These are phyloP conservation scores for Chymomyza caudatula DNA, from an alignment of 2,888 invertebrate species.

Conservation along the genomic window DNA sequence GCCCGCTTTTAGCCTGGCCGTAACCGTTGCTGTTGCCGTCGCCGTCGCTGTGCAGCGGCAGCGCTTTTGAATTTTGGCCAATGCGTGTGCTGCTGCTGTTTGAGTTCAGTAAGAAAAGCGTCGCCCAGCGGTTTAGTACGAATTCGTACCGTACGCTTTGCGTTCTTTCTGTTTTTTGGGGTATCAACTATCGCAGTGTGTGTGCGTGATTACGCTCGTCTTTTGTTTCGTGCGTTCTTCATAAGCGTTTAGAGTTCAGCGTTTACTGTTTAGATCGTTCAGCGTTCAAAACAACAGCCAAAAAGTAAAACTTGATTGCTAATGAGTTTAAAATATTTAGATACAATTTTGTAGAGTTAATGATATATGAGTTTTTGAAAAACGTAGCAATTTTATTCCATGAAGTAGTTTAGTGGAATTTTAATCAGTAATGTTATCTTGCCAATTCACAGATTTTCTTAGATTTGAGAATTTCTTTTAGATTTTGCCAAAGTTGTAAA, in stretches of 20 bases:
- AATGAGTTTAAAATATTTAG: not conserved
- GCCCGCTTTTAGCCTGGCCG: conserved; percentile 5
- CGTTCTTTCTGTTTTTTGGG: conserved; percentile 68
- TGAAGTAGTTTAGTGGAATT: no score
- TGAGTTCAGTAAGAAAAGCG: conserved; percentile 79
- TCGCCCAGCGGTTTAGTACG: conserved; percentile 79
- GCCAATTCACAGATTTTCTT: no score
- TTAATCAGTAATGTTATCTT: no score
- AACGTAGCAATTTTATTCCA: no score
- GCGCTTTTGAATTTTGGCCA: conserved; percentile 62
- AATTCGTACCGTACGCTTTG: conserved; percentile 75
- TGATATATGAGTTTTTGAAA: no score
- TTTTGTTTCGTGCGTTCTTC: conserved; percentile 58
- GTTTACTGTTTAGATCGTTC: not conserved
- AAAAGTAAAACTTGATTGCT: not conserved
- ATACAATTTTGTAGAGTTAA: not conserved
- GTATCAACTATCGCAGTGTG: conserved; percentile 43
- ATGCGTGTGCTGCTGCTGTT: conserved; percentile 67
- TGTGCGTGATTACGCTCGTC: conserved; percentile 62
- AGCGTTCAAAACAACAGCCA: not conserved
- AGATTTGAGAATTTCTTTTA: not conserved
- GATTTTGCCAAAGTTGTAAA: not conserved
- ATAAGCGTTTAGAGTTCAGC: conserved; percentile 18
- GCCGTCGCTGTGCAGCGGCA: conserved; percentile 45
- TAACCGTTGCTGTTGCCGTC: conserved; percentile 36